Percentiles rank a stretch among this genome's conserved stretches.
phyloP scores from a whole-genome alignment of 2,113 vertebrate species.

The Megaleporinus macrocephalus region DNA sequence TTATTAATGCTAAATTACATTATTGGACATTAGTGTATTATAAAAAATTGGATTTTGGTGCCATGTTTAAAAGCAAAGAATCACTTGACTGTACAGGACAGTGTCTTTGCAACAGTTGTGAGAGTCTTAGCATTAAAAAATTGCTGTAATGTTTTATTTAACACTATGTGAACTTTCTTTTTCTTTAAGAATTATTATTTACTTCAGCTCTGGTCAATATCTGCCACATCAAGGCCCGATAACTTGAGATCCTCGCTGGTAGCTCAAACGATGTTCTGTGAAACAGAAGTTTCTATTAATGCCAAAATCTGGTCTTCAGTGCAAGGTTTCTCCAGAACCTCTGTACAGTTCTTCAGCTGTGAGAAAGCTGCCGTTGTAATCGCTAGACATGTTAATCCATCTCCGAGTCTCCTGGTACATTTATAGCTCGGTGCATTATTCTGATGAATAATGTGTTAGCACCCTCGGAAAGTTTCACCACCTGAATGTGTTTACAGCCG shows the following conservation, averaged over 20 bases:
- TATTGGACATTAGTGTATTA: no score
- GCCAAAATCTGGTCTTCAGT: background rate
- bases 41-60: no score
- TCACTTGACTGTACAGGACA: no score
- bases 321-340: background rate
- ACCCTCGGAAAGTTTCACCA: conserved; percentile 23
- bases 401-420: conserved; percentile 29
- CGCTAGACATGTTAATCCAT: conserved; percentile 32
- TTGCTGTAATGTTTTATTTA: background rate
- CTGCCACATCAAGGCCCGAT: background rate
- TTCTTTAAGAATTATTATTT: background rate
- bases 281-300: conserved; percentile 6
- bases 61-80: no score
- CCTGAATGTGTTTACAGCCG: conserved; percentile 41
- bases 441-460: conserved; percentile 43
- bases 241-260: background rate
- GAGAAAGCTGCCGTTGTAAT: conserved; percentile 14
- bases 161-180: no score
- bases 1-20: no score
- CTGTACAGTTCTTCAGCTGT: conserved; percentile 1
- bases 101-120: no score
- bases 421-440: conserved; percentile 47
- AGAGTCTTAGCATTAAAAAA: no score
- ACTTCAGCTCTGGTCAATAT: conserved; percentile 1
- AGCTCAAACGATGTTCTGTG: conserved; percentile 3